These are phyloP conservation scores for Pristiophorus japonicus DNA, from an alignment of 2,113 vertebrate species.

Conservation along the genomic window DNA sequence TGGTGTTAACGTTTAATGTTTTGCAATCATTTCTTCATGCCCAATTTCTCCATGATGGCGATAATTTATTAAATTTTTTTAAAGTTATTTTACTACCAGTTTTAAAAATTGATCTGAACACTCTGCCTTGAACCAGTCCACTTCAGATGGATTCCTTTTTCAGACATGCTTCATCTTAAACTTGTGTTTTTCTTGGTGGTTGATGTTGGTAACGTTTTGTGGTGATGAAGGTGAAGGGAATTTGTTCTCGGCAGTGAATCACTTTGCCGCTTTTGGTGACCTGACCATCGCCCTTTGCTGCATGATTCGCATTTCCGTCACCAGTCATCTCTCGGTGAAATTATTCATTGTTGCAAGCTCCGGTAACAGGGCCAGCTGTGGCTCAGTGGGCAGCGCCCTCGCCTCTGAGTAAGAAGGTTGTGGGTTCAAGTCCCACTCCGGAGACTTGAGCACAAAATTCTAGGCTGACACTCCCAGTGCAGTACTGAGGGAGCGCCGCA, in stretches of 20 bases:
- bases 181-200: background rate
- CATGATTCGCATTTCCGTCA: too few species aligned
- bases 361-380: background rate
- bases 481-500: too few species aligned
- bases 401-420: too few species aligned
- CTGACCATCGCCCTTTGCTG: background rate
- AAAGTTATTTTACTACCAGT: background rate
- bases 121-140: background rate
- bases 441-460: too few species aligned
- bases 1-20: background rate
- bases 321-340: background rate
- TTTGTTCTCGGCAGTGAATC: background rate
- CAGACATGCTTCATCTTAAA: background rate
- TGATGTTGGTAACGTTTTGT: background rate
- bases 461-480: too few species aligned
- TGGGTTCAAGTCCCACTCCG: too few species aligned
- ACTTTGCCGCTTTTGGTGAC: background rate
- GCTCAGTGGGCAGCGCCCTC: too few species aligned
- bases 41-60: background rate
- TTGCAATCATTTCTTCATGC: background rate
- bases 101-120: background rate
- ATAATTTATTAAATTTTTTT: background rate
- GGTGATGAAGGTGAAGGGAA: too few species aligned
- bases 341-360: background rate
- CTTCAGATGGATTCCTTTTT: background rate